These are phyloP conservation scores for Campoplex capitator DNA, from an alignment of 2,888 invertebrate genomes.

Conservation along the genomic window DNA sequence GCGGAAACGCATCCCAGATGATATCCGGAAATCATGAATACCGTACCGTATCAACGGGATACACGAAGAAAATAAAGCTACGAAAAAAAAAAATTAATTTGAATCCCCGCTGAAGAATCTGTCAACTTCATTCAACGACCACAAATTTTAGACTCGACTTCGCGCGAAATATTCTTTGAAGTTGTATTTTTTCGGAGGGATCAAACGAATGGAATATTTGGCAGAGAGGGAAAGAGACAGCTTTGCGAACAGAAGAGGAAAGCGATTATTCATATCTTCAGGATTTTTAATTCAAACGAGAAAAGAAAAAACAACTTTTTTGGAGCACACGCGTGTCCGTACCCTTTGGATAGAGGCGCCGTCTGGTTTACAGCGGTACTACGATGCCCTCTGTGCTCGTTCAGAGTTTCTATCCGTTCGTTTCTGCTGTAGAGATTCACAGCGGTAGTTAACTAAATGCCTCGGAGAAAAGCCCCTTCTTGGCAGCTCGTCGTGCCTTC, in stretches of 20 bases:
- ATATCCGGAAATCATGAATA: slow-evolving; percentile 19
- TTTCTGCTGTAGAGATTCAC: slow-evolving; percentile 45
- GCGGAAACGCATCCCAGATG: slow-evolving; percentile 42
- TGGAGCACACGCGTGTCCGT: background rate
- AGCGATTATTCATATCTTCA: background rate
- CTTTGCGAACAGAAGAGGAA: background rate
- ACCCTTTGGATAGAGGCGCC: background rate
- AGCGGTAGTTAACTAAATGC: slow-evolving; percentile 67
- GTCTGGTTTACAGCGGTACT: slow-evolving; percentile 38
- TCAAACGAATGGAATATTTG: background rate
- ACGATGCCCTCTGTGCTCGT: background rate
- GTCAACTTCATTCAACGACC: background rate
- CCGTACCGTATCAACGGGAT: background rate
- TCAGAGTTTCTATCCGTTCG: slow-evolving; percentile 54
- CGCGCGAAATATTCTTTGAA: background rate
- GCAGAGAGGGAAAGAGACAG: background rate
- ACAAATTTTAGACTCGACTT: background rate
- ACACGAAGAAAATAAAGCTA: background rate
- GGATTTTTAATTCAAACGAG: background rate
- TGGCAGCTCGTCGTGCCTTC: slow-evolving; percentile 66
- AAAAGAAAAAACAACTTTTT: slow-evolving; percentile 8
- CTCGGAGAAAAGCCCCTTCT: slow-evolving; percentile 61
- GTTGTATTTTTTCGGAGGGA: too few relatives aligned
- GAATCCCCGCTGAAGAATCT: background rate
- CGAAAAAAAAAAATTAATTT: background rate